Evolutionary conservation across 2,888 invertebrate genomes (phyloP).

Genomic region (Serrognathus titanus): DNA sequence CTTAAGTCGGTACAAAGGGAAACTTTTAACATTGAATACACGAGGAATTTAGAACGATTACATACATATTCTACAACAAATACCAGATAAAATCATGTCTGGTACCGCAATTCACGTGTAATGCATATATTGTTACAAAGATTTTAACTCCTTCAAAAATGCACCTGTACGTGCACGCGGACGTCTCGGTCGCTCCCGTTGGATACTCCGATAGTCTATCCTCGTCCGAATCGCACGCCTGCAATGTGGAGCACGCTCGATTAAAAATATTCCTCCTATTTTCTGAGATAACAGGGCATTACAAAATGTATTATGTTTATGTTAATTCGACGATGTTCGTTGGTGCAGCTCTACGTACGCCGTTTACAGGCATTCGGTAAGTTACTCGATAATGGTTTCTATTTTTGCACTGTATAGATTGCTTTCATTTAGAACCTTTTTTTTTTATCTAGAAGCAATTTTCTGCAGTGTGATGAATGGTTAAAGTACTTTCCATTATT

Average conservation of each 20-base stretch:
- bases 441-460: too few species aligned
- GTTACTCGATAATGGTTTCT: too few species aligned
- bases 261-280: constrained; percentile 13
- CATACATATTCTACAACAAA: constrained; percentile 7
- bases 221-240: not conserved
- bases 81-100: constrained; percentile 15
- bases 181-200: constrained; percentile 13
- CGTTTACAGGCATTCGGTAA: too few species aligned
- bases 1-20: too few species aligned
- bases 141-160: constrained; percentile 13
- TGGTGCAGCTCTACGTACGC: too few species aligned
- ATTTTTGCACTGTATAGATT: too few species aligned
- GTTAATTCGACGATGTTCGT: constrained; percentile 5
- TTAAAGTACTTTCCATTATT: too few species aligned
- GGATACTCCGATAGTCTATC: constrained; percentile 3
- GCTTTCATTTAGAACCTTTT: too few species aligned
- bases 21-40: not conserved
- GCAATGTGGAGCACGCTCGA: constrained; percentile 1
- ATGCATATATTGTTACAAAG: constrained; percentile 16
- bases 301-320: constrained; percentile 20
- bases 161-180: constrained; percentile 7
- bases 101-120: constrained; percentile 16
- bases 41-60: constrained; percentile 5
- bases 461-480: too few species aligned
- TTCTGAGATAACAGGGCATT: constrained; percentile 14